Evolutionary conservation across 2,797 vertebrate species (phyloP).

Genomic region (Schizothorax lantsangensis): DNA sequence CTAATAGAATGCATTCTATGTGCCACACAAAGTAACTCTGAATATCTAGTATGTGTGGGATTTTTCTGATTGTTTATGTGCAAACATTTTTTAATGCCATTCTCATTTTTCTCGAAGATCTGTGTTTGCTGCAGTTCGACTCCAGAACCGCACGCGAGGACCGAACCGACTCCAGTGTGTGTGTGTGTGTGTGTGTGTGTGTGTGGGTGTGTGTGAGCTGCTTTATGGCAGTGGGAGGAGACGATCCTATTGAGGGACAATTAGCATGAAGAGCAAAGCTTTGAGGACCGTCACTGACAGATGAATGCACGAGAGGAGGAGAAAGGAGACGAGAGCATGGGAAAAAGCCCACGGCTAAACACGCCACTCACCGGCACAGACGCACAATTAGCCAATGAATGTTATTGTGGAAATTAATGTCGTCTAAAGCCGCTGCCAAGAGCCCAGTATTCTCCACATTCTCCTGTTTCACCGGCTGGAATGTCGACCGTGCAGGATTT

Average conservation of each 20-base stretch:
- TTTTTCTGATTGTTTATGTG: neutral
- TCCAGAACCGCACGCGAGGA: neutral
- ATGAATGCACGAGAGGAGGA: conserved; percentile 82
- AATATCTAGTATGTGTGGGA: neutral
- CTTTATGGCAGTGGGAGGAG: conserved; percentile 84
- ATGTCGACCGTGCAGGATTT: conserved; percentile 69
- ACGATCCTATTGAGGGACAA: conserved; percentile 80
- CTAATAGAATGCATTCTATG: neutral
- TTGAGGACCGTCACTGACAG: conserved; percentile 64
- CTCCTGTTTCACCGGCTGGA: conserved; percentile 65
- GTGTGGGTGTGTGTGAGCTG: conserved; percentile 62
- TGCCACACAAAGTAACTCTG: neutral
- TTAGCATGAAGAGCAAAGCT: conserved; percentile 84
- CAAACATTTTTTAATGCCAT: neutral
- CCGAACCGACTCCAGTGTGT: neutral
- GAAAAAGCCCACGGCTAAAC: conserved; percentile 76
- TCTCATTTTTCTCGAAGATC: neutral
- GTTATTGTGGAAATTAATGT: conserved; percentile 77
- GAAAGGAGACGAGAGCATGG: conserved; percentile 83
- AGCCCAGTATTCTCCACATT: conserved; percentile 64
- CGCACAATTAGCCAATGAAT: conserved; percentile 74
- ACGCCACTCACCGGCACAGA: conserved; percentile 70
- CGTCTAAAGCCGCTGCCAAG: conserved; percentile 74
- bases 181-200: neutral
- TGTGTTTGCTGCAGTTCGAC: neutral